phyloP scores from a whole-genome alignment of 2,113 vertebrate genomes.

The Apistogramma diplotaenia region DNA sequence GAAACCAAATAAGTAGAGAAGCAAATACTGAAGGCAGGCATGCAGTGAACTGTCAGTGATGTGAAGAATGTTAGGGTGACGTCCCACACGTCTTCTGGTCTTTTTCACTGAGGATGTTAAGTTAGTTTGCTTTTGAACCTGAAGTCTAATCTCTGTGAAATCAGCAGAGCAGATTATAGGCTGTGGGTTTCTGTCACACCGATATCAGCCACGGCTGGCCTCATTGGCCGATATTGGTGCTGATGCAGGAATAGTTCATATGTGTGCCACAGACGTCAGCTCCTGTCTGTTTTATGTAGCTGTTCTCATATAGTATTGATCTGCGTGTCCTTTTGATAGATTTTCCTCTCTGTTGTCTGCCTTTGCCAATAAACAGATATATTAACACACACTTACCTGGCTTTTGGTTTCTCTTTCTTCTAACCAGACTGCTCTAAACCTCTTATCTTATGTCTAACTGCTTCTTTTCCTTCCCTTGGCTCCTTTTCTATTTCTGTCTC shows the following conservation, averaged over 20 bases:
- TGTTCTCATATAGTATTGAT: not conserved
- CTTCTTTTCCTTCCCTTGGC: not conserved
- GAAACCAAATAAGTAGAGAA: not conserved
- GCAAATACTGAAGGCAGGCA: not conserved
- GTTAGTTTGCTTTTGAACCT: not conserved
- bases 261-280: not conserved
- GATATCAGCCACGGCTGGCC: not conserved
- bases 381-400: constrained; percentile 47
- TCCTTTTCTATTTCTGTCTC: not conserved
- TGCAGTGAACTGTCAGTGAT: constrained; percentile 1
- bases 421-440: constrained; percentile 20
- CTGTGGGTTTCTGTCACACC: not conserved
- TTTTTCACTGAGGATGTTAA: not conserved
- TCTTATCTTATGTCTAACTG: constrained; percentile 13
- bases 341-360: constrained; percentile 23
- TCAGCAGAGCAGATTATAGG: not conserved
- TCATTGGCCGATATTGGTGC: not conserved
- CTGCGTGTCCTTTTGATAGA: constrained; percentile 12
- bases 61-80: not conserved
- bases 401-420: constrained; percentile 45
- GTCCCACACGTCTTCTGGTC: not conserved
- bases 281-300: not conserved
- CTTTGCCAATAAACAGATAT: constrained; percentile 63
- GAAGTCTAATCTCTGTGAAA: not conserved
- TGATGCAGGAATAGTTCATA: not conserved